Conservation (phyloP, 1,140 invertebrate genomes). For the Medauroidea extradentata region DNA sequence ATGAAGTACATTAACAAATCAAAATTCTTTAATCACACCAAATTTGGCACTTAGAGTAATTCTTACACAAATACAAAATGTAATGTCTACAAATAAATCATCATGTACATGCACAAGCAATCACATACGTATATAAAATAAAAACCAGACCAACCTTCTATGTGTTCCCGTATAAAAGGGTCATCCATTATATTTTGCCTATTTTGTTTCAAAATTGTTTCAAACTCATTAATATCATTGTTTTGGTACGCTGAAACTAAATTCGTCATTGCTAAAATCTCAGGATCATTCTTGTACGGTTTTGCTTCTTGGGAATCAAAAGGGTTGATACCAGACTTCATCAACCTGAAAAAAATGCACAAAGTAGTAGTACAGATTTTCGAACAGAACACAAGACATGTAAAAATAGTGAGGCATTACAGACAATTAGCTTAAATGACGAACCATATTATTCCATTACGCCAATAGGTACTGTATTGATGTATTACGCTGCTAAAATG, state of each 20-base stretch:
- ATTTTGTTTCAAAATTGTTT: slow-evolving; percentile 93
- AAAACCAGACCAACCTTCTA: slow-evolving; percentile 64
- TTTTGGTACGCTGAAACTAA: slow-evolving; percentile 98
- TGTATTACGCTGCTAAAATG: too few relatives aligned
- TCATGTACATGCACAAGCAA: not conserved
- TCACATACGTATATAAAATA: not conserved
- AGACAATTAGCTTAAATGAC: too few relatives aligned
- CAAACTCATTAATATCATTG: slow-evolving; percentile 99
- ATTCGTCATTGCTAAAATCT: slow-evolving; percentile 99
- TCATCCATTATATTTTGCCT: slow-evolving; percentile 98
- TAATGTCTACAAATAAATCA: not conserved
- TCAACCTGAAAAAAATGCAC: slow-evolving; percentile 62
- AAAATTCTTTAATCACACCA: too few relatives aligned
- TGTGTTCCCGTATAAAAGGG: slow-evolving; percentile 98
- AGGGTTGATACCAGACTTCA: slow-evolving; percentile 99
- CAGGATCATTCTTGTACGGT: slow-evolving; percentile 98
- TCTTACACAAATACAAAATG: not conserved
- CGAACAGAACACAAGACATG: too few relatives aligned
- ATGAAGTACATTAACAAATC: too few relatives aligned
- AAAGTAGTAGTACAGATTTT: too few relatives aligned
- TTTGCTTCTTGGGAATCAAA: slow-evolving; percentile 99
- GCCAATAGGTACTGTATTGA: too few relatives aligned
- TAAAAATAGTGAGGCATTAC: too few relatives aligned
- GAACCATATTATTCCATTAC: too few relatives aligned
- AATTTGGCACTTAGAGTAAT: too few relatives aligned